Base-by-base conservation (phyloP, 2,888 invertebrate species). In the Malthinus seriepunctatus region DNA sequence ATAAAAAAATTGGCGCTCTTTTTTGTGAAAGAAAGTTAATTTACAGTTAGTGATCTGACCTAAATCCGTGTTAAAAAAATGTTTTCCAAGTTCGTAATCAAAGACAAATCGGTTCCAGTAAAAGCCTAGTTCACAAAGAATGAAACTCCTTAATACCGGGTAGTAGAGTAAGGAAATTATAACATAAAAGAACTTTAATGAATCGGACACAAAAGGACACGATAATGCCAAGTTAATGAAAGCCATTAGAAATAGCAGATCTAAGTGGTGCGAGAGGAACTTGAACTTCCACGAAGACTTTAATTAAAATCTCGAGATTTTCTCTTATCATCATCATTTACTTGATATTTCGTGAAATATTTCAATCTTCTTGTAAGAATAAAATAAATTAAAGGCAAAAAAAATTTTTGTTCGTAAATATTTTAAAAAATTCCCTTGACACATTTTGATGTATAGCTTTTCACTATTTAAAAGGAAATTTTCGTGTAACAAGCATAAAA, bases 211-310 rank as follows among this genome's bases (percentile, higher is more conserved):
- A 62, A 62, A 62, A 51, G 56, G 52, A 56, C 58, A 62, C 55
- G 62, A 62, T 63, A 63, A 63, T 62, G 54, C 62, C 56, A 48
- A 62, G 58, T 58, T 63, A 63, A 63, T 63, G 62, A 63, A 63
- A 51, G 51, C 48, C 51, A 54, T 63, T 56, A 60, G 55, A 60
- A 56, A 60, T 56, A 56, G 55, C 50, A 59, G 50, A 54, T 46
- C 59, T 38, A 42, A 54, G 54, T 59, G 38, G 59, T 51, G 47
- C 44, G 42, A 47, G 38, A 42, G 46, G 51, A 59, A 54, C 39
- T 37, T 44, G 31, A 35, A 33, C 15, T 37, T 32, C 38, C 47
- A 48, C 44, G 49, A 42, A 59, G 46, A 42, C 32, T 59, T 59
- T 59, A 59, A 59, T 59, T 59, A 59, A 54, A 59, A 59, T 51